These are phyloP conservation scores for Stenodera caucasica DNA, from an alignment of 2,888 invertebrate species.

Conservation along the genomic window DNA sequence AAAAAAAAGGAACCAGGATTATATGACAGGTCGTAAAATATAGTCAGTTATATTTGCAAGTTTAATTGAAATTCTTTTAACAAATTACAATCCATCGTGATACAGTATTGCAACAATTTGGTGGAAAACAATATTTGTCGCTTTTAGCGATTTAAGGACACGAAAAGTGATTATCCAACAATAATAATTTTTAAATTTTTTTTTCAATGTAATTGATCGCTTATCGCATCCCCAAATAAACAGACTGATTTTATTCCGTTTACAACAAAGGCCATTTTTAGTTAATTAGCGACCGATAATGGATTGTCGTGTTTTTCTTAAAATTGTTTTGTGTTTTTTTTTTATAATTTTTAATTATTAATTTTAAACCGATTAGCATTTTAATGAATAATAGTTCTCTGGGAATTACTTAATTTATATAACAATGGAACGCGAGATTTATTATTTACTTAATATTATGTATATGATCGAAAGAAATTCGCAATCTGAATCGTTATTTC, in stretches of 20 bases:
- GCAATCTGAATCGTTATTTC: constrained; percentile 33
- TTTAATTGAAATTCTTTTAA: constrained; percentile 54
- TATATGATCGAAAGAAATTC: constrained; percentile 49
- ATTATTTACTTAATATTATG: constrained; percentile 40
- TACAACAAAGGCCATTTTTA: constrained; percentile 30
- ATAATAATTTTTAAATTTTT: constrained; percentile 13
- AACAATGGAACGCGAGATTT: constrained; percentile 46
- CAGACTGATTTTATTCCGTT: constrained; percentile 28
- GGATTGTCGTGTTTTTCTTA: constrained; percentile 50
- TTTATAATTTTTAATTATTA: too few species aligned
- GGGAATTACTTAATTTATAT: constrained; percentile 42
- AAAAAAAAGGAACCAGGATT: too few species aligned
- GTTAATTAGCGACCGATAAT: constrained; percentile 47
- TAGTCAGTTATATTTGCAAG: constrained; percentile 31
- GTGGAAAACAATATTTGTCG: constrained; percentile 51
- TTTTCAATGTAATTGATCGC: constrained; percentile 18
- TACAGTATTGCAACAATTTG: constrained; percentile 54
- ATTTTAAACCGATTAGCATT: constrained; percentile 40
- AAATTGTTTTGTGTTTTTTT: too few species aligned
- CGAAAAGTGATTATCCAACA: constrained; percentile 25
- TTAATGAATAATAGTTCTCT: constrained; percentile 37
- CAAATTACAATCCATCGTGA: constrained; percentile 57
- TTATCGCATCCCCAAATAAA: constrained; percentile 30
- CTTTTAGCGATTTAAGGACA: constrained; percentile 31
- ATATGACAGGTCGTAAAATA: too few species aligned